These are phyloP conservation scores for Hydriomena furcata DNA, from an alignment of 2,888 invertebrate species.

Conservation along the genomic window DNA sequence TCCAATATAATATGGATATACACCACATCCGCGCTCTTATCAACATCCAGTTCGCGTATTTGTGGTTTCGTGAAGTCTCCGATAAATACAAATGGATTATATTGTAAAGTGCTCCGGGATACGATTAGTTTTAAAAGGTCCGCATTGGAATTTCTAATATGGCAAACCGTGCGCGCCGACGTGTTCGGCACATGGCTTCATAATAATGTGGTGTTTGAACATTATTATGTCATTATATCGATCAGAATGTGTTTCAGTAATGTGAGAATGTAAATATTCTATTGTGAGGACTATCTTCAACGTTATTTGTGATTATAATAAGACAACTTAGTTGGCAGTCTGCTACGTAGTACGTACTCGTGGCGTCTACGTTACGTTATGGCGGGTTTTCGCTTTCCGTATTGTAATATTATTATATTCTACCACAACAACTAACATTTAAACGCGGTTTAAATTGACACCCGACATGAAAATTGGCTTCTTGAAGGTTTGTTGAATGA, in stretches of 20 bases:
- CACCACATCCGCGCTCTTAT: slow-evolving; percentile 76
- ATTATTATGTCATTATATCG: slow-evolving; percentile 60
- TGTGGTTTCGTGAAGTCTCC: slow-evolving; percentile 79
- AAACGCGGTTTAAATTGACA: background rate
- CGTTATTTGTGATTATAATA: slow-evolving; percentile 4
- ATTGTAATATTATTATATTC: no score
- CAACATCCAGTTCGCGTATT: slow-evolving; percentile 77
- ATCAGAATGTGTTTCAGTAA: slow-evolving; percentile 52
- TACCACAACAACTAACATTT: background rate
- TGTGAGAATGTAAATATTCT: slow-evolving; percentile 60
- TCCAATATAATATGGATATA: slow-evolving; percentile 80
- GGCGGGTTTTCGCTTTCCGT: slow-evolving; percentile 64
- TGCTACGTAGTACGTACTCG: slow-evolving; percentile 67
- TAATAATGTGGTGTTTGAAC: slow-evolving; percentile 73
- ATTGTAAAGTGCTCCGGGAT: slow-evolving; percentile 75
- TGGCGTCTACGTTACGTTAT: slow-evolving; percentile 76
- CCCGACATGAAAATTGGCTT: background rate
- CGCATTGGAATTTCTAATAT: slow-evolving; percentile 80
- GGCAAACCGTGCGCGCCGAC: slow-evolving; percentile 74
- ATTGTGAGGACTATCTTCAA: slow-evolving; percentile 22
- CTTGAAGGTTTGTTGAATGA: slow-evolving; percentile 23
- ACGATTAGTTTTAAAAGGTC: slow-evolving; percentile 70
- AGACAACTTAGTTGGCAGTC: slow-evolving; percentile 16
- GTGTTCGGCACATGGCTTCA: slow-evolving; percentile 79
- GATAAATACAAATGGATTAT: slow-evolving; percentile 83